phyloP scores from a whole-genome alignment of 2,113 vertebrate species.

The Anhinga rufa region DNA sequence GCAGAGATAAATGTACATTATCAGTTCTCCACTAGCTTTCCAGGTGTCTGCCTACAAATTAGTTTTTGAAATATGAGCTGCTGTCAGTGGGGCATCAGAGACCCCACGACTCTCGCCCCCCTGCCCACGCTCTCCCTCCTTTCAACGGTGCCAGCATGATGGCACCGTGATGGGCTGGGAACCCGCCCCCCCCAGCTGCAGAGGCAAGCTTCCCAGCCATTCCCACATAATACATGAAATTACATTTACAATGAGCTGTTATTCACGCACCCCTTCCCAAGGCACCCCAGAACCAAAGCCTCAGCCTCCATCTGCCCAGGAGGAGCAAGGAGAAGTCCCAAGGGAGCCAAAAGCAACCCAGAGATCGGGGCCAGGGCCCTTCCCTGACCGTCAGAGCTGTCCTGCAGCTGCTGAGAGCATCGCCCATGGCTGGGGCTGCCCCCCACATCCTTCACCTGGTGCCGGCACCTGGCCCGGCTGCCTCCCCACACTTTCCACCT shows the following conservation, averaged over 20 bases:
- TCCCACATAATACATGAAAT: not conserved
- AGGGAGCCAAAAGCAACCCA: not conserved
- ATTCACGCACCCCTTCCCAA: rapidly evolving
- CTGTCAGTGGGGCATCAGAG: not conserved
- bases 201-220: not conserved
- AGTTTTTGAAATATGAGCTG: not conserved
- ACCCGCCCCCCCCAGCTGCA: not conserved
- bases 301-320: not conserved
- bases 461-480: not conserved
- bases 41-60: not conserved
- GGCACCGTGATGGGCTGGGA: not conserved
- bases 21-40: not conserved
- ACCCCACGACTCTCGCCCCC: not conserved
- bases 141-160: not conserved
- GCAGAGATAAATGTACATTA: not conserved
- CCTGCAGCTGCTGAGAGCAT: not conserved
- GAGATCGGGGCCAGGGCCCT: not conserved
- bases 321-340: not conserved
- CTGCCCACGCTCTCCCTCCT: not conserved
- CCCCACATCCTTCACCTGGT: not conserved
- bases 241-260: not conserved
- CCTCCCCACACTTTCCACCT: not conserved
- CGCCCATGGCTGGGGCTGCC: not conserved
- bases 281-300: not conserved
- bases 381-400: not conserved